A percentile compares a stretch with the other conserved stretches of the same genome.
Evolutionary conservation across 1,140 invertebrate genomes (phyloP).

Genomic region (Babylonia areolata): DNA sequence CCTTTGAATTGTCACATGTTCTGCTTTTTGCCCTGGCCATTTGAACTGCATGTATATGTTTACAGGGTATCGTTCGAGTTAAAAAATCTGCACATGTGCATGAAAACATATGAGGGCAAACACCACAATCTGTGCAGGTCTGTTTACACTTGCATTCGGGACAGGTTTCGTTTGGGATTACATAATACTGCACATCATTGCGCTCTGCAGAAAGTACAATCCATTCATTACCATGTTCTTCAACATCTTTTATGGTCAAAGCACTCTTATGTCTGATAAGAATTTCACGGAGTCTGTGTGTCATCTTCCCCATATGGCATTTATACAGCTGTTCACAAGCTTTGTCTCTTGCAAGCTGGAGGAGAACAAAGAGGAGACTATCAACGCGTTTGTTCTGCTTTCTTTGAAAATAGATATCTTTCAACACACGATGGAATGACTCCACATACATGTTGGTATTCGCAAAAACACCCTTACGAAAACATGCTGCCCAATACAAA

Average conservation of each 20-base stretch:
- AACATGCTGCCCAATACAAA: slow-evolving; percentile 16
- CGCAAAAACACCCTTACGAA: neutral
- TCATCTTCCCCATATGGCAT: neutral
- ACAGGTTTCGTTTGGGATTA: too few species aligned
- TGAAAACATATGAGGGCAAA: too few species aligned
- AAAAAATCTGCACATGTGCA: too few species aligned
- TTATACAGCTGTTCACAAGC: neutral
- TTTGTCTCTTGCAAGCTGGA: too few species aligned
- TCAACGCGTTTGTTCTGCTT: slow-evolving; percentile 2
- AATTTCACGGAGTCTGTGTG: neutral
- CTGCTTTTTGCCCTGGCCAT: too few species aligned
- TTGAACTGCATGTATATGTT: too few species aligned
- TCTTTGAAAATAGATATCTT: neutral
- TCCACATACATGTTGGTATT: slow-evolving; percentile 15
- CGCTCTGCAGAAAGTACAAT: neutral
- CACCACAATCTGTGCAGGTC: too few species aligned
- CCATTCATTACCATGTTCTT: neutral
- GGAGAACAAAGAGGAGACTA: neutral
- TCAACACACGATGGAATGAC: neutral
- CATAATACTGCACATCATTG: too few species aligned
- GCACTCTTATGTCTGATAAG: neutral
- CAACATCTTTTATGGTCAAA: neutral
- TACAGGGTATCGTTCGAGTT: too few species aligned
- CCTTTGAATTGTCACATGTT: too few species aligned
- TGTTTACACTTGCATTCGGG: too few species aligned